phyloP scores from a whole-genome alignment of 1,140 invertebrate species.

The Lepidotrigona ventralis region DNA sequence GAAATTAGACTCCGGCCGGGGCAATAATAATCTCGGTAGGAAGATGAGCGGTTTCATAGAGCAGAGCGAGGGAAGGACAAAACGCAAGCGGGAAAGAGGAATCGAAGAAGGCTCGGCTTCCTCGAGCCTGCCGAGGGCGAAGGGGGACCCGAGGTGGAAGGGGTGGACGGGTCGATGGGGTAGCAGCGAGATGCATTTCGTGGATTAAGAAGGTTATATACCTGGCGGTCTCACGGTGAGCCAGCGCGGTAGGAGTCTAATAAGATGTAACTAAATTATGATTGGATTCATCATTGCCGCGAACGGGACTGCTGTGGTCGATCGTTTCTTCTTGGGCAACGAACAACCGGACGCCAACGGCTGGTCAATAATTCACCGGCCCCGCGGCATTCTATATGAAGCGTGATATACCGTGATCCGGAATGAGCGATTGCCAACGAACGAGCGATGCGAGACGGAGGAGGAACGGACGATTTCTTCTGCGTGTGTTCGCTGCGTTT shows the following conservation, averaged over 20 bases:
- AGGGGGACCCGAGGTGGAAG: neutral
- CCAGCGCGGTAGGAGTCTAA: conserved; percentile 78
- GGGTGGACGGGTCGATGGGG: conserved; percentile 46
- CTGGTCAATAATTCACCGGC: conserved; percentile 75
- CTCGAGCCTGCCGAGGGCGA: conserved; percentile 16
- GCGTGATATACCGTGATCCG: conserved; percentile 77
- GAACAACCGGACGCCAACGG: conserved; percentile 41
- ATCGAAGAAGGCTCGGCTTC: conserved; percentile 36
- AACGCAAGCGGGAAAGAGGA: conserved; percentile 49
- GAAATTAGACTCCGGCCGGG: conserved; percentile 31
- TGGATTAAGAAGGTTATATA: conserved; percentile 77
- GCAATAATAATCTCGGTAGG: conserved; percentile 32
- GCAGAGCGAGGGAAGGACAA: conserved; percentile 40
- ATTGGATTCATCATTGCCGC: conserved; percentile 79
- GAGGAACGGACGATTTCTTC: conserved; percentile 44
- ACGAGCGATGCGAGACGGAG: conserved; percentile 64
- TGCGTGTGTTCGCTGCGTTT: conserved; percentile 53
- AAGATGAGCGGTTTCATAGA: conserved; percentile 48
- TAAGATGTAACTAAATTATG: conserved; percentile 80
- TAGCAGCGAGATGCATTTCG: conserved; percentile 74
- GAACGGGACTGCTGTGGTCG: conserved; percentile 74
- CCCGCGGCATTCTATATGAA: conserved; percentile 72
- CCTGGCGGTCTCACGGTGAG: conserved; percentile 77
- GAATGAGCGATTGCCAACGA: conserved; percentile 77
- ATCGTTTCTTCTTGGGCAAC: conserved; percentile 64